Evolutionary conservation across 1,140 invertebrate species (phyloP).

Genomic region (Schlechtendalia chinensis): DNA sequence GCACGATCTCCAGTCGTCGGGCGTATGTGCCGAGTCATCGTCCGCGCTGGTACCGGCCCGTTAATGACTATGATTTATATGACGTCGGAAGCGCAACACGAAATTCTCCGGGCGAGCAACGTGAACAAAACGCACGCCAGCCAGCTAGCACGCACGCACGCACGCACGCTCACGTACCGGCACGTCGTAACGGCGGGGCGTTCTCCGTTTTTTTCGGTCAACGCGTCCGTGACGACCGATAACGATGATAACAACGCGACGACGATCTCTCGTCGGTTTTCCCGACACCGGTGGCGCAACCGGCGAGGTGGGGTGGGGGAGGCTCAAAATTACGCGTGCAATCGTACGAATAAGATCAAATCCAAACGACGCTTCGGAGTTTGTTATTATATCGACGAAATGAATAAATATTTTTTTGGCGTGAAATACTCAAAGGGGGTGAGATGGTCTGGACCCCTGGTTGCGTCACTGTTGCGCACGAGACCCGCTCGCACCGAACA

Average conservation of each 20-base stretch:
- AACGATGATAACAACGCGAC: too few relatives aligned
- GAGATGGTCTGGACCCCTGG: too few relatives aligned
- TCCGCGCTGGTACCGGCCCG: not conserved
- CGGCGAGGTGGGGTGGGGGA: too few relatives aligned
- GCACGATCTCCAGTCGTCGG: constrained; percentile 46
- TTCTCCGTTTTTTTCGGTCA: not conserved
- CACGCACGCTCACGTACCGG: not conserved
- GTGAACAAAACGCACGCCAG: constrained; percentile 24
- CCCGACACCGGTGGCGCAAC: too few relatives aligned
- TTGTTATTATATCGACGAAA: too few relatives aligned
- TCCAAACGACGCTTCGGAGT: too few relatives aligned
- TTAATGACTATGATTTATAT: constrained; percentile 50
- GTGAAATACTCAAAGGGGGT: too few relatives aligned
- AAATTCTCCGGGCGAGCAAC: constrained; percentile 33
- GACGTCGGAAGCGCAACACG: constrained; percentile 46
- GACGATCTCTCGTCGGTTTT: not conserved
- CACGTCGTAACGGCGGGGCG: not conserved
- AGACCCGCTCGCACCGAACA: too few relatives aligned
- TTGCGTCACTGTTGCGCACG: too few relatives aligned
- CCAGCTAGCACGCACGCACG: not conserved
- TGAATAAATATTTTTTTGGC: too few relatives aligned
- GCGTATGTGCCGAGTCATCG: constrained; percentile 40
- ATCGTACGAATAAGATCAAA: too few relatives aligned
- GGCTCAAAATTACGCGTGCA: too few relatives aligned
- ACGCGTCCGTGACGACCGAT: not conserved